A percentile compares a stretch with the other conserved stretches of the same genome.
These are phyloP conservation scores for Diprion similis DNA, from an alignment of 1,140 invertebrate species.

Conservation along the genomic window DNA sequence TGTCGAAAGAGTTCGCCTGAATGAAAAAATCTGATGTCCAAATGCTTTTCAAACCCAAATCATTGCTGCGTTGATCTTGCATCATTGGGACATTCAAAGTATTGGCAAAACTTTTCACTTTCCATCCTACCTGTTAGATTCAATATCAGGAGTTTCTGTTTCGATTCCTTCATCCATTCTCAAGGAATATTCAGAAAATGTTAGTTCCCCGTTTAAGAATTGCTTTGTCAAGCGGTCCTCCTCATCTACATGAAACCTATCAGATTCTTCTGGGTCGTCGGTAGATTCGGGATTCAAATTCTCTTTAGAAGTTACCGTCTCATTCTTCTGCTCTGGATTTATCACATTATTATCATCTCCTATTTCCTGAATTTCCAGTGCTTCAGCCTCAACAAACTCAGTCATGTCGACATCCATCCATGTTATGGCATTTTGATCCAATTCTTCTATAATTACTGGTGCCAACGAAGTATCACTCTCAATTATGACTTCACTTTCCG, in stretches of 20 bases:
- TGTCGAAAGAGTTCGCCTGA: too few relatives aligned
- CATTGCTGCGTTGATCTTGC: conserved; percentile 27
- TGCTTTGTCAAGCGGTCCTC: conserved; percentile 68
- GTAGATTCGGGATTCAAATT: conserved; percentile 14
- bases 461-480: conserved; percentile 25
- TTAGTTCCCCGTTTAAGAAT: conserved; percentile 72
- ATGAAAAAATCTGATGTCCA: too few relatives aligned
- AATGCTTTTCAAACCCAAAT: conserved; percentile 22
- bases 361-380: conserved; percentile 47
- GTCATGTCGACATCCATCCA: conserved; percentile 44
- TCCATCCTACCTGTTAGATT: conserved; percentile 42
- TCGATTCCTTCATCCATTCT: conserved; percentile 48
- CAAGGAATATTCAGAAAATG: conserved; percentile 72
- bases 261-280: conserved; percentile 30
- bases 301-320: conserved; percentile 32
- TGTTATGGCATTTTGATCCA: conserved; percentile 44
- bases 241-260: conserved; percentile 42
- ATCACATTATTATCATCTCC: neutral
- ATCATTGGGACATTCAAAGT: neutral
- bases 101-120: neutral
- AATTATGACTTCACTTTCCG: conserved; percentile 15
- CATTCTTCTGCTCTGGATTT: conserved; percentile 10
- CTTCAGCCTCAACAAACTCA: conserved; percentile 55
- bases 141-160: conserved; percentile 37
- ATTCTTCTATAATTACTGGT: conserved; percentile 56